Conservation (phyloP, 2,113 vertebrate genomes). For the Ciconia boyciana region DNA sequence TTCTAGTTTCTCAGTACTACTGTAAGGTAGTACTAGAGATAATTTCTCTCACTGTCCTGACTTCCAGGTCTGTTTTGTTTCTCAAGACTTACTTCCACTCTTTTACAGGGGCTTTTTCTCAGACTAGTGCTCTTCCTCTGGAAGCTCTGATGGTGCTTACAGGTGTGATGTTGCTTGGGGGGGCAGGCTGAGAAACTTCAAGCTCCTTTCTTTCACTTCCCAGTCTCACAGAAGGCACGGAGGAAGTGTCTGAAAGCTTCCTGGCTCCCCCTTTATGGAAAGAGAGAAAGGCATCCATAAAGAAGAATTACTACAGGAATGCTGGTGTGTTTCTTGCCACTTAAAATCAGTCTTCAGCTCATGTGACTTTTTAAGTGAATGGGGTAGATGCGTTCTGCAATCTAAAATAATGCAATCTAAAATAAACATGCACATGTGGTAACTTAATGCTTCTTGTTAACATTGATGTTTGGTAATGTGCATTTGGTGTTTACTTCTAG, state of each 20-base stretch:
- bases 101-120: neutral
- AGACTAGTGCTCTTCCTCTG: neutral
- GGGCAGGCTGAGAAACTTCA: neutral
- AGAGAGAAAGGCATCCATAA: neutral
- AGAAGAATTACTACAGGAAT: neutral
- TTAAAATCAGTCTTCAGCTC: neutral
- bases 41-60: accelerated
- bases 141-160: neutral
- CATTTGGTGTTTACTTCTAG: neutral
- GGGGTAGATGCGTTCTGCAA: neutral
- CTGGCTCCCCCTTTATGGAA: neutral
- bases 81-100: neutral
- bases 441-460: neutral
- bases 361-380: neutral
- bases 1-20: neutral
- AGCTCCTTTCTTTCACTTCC: neutral
- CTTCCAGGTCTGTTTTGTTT: neutral
- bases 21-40: neutral
- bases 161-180: neutral
- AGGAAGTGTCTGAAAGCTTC: neutral
- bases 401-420: neutral
- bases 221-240: neutral
- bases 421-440: neutral
- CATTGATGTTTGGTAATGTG: neutral
- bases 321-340: neutral